phyloP scores from a whole-genome alignment of 2,113 vertebrate genomes.

The Salvelinus namaycush region DNA sequence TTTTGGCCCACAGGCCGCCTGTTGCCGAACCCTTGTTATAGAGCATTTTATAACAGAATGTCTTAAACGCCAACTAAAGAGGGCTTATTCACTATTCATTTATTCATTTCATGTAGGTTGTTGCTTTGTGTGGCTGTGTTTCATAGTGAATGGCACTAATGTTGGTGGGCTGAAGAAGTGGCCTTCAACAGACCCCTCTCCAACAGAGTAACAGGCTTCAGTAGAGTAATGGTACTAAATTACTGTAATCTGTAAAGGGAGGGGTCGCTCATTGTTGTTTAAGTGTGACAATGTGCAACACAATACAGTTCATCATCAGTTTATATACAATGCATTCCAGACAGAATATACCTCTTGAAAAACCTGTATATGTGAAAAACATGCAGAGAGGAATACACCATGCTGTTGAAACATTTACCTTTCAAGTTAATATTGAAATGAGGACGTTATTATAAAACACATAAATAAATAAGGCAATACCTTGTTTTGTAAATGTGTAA shows the following conservation, averaged over 20 bases:
- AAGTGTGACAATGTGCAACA: not conserved
- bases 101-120: too few relatives aligned
- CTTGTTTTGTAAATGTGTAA: too few relatives aligned
- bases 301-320: not conserved
- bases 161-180: not conserved
- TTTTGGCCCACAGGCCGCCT: too few relatives aligned
- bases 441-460: too few relatives aligned
- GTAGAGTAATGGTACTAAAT: not conserved
- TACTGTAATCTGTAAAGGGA: slow-evolving; percentile 17
- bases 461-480: too few relatives aligned
- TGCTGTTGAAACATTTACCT: too few relatives aligned
- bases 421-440: too few relatives aligned
- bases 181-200: too few relatives aligned
- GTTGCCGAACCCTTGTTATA: too few relatives aligned
- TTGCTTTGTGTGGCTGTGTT: not conserved
- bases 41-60: not conserved
- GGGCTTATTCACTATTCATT: not conserved
- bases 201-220: too few relatives aligned
- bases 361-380: too few relatives aligned
- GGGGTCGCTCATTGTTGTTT: slow-evolving; percentile 35
- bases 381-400: too few relatives aligned
- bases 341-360: not conserved
- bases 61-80: not conserved
- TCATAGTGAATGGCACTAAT: not conserved
- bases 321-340: not conserved